phyloP scores from a whole-genome alignment of 2,888 invertebrate species.

The Pristionchus exspectatus region DNA sequence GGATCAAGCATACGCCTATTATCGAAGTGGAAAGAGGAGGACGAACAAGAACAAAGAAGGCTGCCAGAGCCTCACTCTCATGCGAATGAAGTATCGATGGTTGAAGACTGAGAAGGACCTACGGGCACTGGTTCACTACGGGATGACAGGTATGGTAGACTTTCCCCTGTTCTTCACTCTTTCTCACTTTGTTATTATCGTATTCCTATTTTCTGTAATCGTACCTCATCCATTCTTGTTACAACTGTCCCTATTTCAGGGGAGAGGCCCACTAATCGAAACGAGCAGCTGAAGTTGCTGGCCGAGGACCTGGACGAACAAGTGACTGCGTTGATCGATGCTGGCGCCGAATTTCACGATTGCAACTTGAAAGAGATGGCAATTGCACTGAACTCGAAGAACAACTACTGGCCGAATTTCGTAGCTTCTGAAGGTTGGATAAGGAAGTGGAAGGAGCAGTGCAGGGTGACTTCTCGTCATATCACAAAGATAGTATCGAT shows the following conservation, averaged over 20 bases:
- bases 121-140: background rate
- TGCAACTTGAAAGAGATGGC: background rate
- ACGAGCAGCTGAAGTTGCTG: background rate
- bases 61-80: background rate
- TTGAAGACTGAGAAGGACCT: background rate
- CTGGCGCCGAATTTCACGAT: background rate
- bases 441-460: background rate
- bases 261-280: background rate
- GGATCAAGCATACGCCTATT: background rate
- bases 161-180: background rate
- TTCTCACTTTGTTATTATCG: background rate
- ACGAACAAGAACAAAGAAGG: background rate
- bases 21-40: background rate
- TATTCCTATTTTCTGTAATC: too few species aligned
- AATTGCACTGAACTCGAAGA: too few species aligned
- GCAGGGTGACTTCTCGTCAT: background rate
- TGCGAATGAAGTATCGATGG: background rate
- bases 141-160: background rate
- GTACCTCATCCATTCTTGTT: too few species aligned
- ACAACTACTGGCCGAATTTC: background rate
- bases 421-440: background rate
- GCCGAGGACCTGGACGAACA: background rate
- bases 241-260: background rate
- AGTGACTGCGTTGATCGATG: background rate
- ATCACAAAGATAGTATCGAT: background rate